Conservation (phyloP, 2,797 vertebrate species). For the Dromococcyx pavoninus region DNA sequence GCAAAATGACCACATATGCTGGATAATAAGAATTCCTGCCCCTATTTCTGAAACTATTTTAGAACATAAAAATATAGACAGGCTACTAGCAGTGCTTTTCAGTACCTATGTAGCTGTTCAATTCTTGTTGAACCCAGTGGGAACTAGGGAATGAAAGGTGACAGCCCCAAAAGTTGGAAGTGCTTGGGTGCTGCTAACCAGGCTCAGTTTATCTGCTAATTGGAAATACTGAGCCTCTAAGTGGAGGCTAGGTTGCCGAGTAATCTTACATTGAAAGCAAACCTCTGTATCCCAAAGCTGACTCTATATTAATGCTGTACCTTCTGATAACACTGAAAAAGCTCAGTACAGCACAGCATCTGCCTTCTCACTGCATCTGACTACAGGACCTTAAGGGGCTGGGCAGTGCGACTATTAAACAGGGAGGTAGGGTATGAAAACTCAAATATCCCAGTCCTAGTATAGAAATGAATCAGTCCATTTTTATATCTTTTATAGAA, state of each 20-base stretch:
- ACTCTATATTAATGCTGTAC: neutral
- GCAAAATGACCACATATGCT: neutral
- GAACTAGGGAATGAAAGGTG: neutral
- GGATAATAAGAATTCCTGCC: neutral
- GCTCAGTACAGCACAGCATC: neutral
- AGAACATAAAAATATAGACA: neutral
- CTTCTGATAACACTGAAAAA: neutral
- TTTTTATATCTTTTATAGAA: neutral
- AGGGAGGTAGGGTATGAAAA: neutral
- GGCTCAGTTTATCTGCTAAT: neutral
- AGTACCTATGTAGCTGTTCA: neutral
- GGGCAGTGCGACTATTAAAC: neutral
- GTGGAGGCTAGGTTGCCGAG: neutral
- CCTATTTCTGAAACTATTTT: neutral
- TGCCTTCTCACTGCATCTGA: neutral
- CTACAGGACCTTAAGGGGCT: neutral
- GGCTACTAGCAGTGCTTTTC: neutral
- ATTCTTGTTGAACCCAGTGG: neutral
- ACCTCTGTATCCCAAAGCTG: neutral
- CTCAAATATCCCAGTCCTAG: neutral
- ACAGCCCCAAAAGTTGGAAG: neutral
- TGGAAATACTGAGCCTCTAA: neutral
- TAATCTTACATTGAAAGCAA: neutral
- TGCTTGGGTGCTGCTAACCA: neutral
- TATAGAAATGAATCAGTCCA: neutral